A percentile compares a stretch with the other conserved stretches of the same genome.
Conservation (phyloP, 2,113 vertebrate genomes). For the Poeciliopsis occidentalis region DNA sequence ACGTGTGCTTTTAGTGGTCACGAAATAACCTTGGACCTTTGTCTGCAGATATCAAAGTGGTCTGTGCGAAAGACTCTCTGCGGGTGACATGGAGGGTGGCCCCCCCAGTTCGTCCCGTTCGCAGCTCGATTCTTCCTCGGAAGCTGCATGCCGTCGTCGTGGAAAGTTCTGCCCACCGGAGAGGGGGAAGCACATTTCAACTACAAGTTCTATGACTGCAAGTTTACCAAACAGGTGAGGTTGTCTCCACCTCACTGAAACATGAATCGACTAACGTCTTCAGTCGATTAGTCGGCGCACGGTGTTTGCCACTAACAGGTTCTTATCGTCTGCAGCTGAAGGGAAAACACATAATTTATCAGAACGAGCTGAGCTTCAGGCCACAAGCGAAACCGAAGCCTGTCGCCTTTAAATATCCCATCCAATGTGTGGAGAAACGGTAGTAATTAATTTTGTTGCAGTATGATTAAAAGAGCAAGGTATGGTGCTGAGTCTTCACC, state of each 20-base stretch:
- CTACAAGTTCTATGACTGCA: constrained; percentile 56
- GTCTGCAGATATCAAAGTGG: constrained; percentile 61
- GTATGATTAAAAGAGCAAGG: background rate
- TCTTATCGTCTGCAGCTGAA: constrained; percentile 53
- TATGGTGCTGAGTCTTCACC: fast-evolving
- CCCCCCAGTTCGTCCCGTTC: constrained; percentile 15
- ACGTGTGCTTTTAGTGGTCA: too few relatives aligned
- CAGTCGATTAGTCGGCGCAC: too few relatives aligned
- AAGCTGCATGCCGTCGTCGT: constrained; percentile 58
- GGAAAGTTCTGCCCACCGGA: constrained; percentile 35
- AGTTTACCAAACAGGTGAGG: constrained; percentile 67
- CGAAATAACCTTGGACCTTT: background rate
- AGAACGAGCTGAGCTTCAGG: constrained; percentile 66
- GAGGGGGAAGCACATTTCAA: constrained; percentile 55
- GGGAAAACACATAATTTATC: constrained; percentile 57
- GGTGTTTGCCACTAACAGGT: fast-evolving
- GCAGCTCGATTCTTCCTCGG: constrained; percentile 75
- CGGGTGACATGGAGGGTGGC: constrained; percentile 63
- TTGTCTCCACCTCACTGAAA: too few relatives aligned
- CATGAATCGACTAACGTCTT: too few relatives aligned
- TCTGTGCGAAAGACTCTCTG: constrained; percentile 42
- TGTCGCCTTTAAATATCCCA: constrained; percentile 33
- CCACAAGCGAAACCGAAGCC: constrained; percentile 45
- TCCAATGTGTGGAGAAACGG: constrained; percentile 71
- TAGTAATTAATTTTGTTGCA: background rate